A percentile compares a stretch with the other conserved stretches of the same genome.
These are phyloP conservation scores for Takifugu ocellatus DNA, from an alignment of 2,797 vertebrate genomes.

Conservation along the genomic window DNA sequence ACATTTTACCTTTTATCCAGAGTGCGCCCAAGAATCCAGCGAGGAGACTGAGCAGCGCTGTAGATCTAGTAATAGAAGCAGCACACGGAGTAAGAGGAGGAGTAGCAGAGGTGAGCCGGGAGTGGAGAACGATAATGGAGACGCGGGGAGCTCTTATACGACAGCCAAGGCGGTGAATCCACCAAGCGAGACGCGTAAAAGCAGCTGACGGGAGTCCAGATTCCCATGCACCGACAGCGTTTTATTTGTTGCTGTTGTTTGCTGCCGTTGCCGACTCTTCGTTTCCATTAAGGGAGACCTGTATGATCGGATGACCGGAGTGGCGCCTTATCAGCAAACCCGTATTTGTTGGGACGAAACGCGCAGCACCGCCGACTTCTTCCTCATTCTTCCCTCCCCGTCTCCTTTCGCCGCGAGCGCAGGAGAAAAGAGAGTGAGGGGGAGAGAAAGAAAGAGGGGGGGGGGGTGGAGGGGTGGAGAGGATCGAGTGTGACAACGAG, in stretches of 20 bases:
- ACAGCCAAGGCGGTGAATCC: constrained; percentile 61
- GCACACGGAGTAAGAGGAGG: constrained; percentile 32
- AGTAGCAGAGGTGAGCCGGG: constrained; percentile 54
- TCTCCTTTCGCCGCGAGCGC: constrained; percentile 32
- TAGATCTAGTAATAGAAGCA: constrained; percentile 29
- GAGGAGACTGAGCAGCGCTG: constrained; percentile 23
- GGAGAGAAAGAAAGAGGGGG: constrained; percentile 10
- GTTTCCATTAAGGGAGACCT: constrained; percentile 64
- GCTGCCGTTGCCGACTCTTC: constrained; percentile 43
- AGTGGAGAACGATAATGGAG: constrained; percentile 57
- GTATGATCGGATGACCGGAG: constrained; percentile 68
- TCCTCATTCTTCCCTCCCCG: constrained; percentile 77
- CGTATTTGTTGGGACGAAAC: constrained; percentile 66
- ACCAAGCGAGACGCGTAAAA: constrained; percentile 57
- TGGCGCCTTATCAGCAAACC: constrained; percentile 74
- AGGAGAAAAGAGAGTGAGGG: constrained; percentile 12
- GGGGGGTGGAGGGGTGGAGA: neutral
- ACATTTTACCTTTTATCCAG: constrained; percentile 64
- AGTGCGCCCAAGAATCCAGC: constrained; percentile 35
- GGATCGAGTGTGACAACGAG: neutral
- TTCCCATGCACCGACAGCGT: constrained; percentile 71
- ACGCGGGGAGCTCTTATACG: constrained; percentile 72
- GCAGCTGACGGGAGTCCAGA: constrained; percentile 54
- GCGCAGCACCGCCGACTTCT: constrained; percentile 65
- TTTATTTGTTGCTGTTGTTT: constrained; percentile 47